These are phyloP conservation scores for Philopedon plagiatum DNA, from an alignment of 2,888 invertebrate genomes.

Conservation along the genomic window DNA sequence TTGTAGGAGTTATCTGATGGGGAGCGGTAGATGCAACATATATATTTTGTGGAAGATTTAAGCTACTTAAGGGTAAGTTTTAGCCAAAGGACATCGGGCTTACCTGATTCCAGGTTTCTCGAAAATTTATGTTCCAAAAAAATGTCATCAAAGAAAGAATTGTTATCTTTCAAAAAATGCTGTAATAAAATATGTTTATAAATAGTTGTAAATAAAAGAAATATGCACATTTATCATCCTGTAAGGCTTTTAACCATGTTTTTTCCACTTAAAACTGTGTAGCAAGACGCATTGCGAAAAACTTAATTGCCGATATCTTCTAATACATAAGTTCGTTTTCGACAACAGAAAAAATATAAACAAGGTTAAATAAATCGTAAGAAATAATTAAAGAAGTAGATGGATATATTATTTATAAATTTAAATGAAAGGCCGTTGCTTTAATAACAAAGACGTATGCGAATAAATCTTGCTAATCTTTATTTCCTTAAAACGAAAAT, in stretches of 20 bases:
- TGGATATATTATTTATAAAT: constrained; percentile 23
- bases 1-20: too few relatives aligned
- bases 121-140: too few relatives aligned
- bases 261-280: constrained; percentile 13
- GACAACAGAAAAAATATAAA: constrained; percentile 24
- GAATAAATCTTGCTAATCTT: constrained; percentile 34
- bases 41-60: too few relatives aligned
- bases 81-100: too few relatives aligned
- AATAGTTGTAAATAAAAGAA: too few relatives aligned
- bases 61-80: too few relatives aligned
- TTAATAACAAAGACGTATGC: constrained; percentile 32
- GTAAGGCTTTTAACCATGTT: constrained; percentile 1
- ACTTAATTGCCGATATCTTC: constrained; percentile 40
- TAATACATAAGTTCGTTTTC: constrained; percentile 39
- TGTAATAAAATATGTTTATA: too few relatives aligned
- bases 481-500: constrained; percentile 36
- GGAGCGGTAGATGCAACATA: too few relatives aligned
- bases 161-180: too few relatives aligned
- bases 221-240: neutral
- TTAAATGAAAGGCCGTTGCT: constrained; percentile 11
- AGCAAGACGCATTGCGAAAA: constrained; percentile 36
- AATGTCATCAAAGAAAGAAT: too few relatives aligned
- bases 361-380: constrained; percentile 39
- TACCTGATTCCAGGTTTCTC: too few relatives aligned
- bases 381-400: constrained; percentile 36